Evolutionary conservation across 2,113 vertebrate genomes (phyloP), one percentile per base, ranked within the genome.

Genomic region (Hydrochoerus hydrochaeris): DNA sequence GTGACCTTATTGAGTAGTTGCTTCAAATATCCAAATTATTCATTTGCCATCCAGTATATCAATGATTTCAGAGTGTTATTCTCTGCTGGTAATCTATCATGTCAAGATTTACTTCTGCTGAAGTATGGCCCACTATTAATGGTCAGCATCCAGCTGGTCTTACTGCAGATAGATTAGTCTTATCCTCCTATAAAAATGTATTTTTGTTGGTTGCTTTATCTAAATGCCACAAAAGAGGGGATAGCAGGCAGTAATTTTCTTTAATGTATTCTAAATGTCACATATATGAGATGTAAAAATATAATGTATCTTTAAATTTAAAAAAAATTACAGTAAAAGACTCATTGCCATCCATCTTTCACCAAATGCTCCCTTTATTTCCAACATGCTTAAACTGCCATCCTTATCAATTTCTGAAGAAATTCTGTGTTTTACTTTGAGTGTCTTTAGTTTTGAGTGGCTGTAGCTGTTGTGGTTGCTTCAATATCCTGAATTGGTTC

Each of bases 11-110:
- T 63, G 26, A 6, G 52, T 17, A 63, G 0, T 63, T 89, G 28
- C 73, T 46, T 80, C 95, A 62, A 75, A 95, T 95, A 86, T 87
- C 4, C 28, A 83, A 90, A 60, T 69, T 90, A 63, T 35, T 95
- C 32, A 49, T 60, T 58, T 9, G 1, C 44, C 54, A 82, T 60
- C 4, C 71, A 63, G 54, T 91, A 57, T 62, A 46, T 63, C 30
- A 85, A 77, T 60, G 7, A 60, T 77, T 44, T 13, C 38, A 82
- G 22, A 82, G 4, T 38, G 16, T 65, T 22, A 58, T 4, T 0
- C 5, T 67, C 32, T 65, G 22, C 30, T 38, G 19, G 81, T 22
- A n/a, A 10, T 60, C 35, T 54, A 5, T 32, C 10, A 19, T 32
- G 52, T 1, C 16, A 13, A 24, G 49, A 38, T 38, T 73, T 73